Conservation (phyloP, 2,113 vertebrate species). For the Chamaetylas fuelleborni region DNA sequence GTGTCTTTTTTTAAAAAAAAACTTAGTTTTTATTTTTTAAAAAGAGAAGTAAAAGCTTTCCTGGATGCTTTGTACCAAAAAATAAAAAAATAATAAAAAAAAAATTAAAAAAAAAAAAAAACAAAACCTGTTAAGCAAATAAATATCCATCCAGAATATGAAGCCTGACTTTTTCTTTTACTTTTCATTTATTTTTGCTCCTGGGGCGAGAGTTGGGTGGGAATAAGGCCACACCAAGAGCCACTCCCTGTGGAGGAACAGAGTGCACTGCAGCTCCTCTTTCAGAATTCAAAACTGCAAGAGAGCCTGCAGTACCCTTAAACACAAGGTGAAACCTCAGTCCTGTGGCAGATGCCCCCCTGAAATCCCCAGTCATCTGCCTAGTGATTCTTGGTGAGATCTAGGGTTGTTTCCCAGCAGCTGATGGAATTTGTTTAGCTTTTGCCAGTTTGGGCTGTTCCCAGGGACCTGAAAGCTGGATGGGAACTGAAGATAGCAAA, state of each 20-base stretch:
- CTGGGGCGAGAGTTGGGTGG: not conserved
- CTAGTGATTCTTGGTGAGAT: not conserved
- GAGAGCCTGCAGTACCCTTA: not conserved
- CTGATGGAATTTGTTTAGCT: not conserved
- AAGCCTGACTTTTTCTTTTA: conserved; percentile 46
- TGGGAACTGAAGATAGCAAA: not conserved
- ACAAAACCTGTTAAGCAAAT: conserved; percentile 55
- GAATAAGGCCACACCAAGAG: not conserved
- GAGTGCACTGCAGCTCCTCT: not conserved
- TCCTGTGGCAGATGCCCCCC: not conserved
- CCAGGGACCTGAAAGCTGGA: not conserved
- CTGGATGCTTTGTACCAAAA: conserved; percentile 94
- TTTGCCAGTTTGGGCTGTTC: not conserved
- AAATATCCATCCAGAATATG: conserved; percentile 63
- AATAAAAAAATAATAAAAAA: conserved; percentile 25
- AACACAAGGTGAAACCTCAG: not conserved
- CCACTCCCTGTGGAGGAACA: not conserved
- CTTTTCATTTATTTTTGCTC: conserved; percentile 31
- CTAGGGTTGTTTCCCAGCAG: not conserved
- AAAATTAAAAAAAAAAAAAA: not conserved
- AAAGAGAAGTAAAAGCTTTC: conserved; percentile 82
- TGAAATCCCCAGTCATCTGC: fast-evolving
- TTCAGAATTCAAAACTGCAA: not conserved
- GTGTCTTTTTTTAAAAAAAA: conserved; percentile 79
- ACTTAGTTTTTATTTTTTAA: conserved; percentile 85